A percentile compares a stretch with the other conserved stretches of the same genome.
Evolutionary conservation across 2,797 vertebrate genomes (phyloP).

Genomic region (Tenualosa ilisha): DNA sequence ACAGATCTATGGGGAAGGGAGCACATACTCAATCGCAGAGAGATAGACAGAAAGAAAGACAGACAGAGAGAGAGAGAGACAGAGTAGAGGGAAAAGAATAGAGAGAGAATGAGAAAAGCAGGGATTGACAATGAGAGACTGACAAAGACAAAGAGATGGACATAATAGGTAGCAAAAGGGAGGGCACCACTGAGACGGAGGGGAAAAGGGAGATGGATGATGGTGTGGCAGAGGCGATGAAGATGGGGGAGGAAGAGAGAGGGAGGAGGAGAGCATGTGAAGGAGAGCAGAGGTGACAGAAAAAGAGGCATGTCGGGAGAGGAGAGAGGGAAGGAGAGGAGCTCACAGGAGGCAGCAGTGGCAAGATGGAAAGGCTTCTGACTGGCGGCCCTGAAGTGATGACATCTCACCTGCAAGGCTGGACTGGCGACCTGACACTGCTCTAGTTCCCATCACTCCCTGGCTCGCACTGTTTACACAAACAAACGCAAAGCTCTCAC

Average conservation of each 20-base stretch:
- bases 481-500: background rate
- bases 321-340: background rate
- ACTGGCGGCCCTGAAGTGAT: slow-evolving; percentile 19
- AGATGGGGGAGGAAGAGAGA: background rate
- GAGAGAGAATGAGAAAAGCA: background rate
- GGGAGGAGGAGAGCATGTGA: background rate
- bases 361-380: slow-evolving; percentile 28
- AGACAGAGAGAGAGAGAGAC: background rate
- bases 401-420: slow-evolving; percentile 34
- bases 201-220: slow-evolving; percentile 7
- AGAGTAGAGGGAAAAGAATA: background rate
- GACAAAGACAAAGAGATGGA: slow-evolving; percentile 3
- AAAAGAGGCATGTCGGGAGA: background rate
- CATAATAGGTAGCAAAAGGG: slow-evolving; percentile 16
- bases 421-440: slow-evolving; percentile 32
- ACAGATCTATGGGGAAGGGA: background rate
- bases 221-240: slow-evolving; percentile 13
- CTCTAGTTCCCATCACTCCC: slow-evolving; percentile 24
- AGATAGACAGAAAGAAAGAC: slow-evolving; percentile 11
- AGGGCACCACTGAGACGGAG: background rate
- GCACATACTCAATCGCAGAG: background rate
- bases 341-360: background rate
- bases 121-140: background rate
- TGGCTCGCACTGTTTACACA: background rate
- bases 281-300: slow-evolving; percentile 19